Evolutionary conservation across 92 coral and sea anemone genomes (phyloP).

Genomic region (Porites lobata): DNA sequence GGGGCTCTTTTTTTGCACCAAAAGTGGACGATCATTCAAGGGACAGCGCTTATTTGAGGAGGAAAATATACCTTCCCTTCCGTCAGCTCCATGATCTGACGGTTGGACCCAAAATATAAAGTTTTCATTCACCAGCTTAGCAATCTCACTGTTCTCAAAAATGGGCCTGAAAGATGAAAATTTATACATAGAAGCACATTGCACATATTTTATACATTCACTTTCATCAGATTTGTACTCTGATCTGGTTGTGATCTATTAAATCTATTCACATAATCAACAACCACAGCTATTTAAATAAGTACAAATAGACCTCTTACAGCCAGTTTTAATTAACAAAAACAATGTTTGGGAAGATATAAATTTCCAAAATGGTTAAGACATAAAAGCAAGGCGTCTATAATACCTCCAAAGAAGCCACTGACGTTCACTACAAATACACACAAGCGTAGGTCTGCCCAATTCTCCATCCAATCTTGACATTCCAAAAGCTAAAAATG

Average conservation of each 20-base stretch:
- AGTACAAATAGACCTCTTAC: too few relatives aligned
- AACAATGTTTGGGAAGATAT: neutral
- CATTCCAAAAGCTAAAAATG: constrained; percentile 3
- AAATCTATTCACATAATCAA: neutral
- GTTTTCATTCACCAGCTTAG: neutral
- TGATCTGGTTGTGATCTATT: too few relatives aligned
- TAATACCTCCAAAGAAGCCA: neutral
- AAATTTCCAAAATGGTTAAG: too few relatives aligned
- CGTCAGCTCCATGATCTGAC: neutral
- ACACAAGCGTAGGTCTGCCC: neutral
- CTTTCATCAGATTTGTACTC: too few relatives aligned
- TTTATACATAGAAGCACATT: neutral
- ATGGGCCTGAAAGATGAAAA: neutral
- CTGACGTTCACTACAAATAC: neutral
- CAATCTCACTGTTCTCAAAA: constrained; percentile 17
- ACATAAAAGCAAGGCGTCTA: too few relatives aligned
- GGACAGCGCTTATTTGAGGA: neutral
- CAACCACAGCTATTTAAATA: neutral
- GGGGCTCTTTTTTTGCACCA: too few relatives aligned
- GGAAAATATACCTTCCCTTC: neutral
- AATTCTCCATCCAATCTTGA: neutral
- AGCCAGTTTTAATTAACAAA: neutral
- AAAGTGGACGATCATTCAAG: neutral
- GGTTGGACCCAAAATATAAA: constrained; percentile 17
- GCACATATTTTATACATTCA: too few relatives aligned